Conservation (phyloP, 2,113 vertebrate species). For the Alectura lathami region DNA sequence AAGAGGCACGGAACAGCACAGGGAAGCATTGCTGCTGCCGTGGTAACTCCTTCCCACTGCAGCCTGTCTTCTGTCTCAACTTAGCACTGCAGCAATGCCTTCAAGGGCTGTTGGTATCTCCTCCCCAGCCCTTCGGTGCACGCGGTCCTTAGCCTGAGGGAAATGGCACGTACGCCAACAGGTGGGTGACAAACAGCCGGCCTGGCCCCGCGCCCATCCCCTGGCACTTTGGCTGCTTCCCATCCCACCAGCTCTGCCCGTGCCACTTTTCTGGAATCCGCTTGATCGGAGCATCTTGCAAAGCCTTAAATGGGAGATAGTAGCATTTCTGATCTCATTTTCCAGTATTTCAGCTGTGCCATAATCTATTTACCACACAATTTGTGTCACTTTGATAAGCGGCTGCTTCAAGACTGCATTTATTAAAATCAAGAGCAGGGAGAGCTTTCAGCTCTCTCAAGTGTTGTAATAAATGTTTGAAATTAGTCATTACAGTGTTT, state of each 20-base stretch:
- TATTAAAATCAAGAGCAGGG: conserved; percentile 82
- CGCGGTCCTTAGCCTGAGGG: conserved; percentile 11
- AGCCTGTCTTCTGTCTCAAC: neutral
- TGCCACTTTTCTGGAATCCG: neutral
- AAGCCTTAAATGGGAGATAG: conserved; percentile 69
- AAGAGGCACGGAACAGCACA: neutral
- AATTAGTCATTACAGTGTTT: conserved; percentile 82
- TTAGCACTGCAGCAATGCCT: conserved; percentile 12
- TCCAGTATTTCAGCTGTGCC: conserved; percentile 81
- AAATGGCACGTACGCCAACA: conserved; percentile 25
- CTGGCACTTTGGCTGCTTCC: conserved; percentile 50
- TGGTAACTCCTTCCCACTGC: neutral
- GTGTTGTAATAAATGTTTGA: conserved; percentile 83
- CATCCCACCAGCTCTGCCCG: neutral
- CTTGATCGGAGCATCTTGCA: conserved; percentile 22
- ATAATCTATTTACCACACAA: conserved; percentile 84
- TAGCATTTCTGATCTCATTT: conserved; percentile 82
- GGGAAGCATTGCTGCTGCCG: neutral
- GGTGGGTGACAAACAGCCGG: neutral
- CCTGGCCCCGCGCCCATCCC: neutral
- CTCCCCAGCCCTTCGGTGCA: conserved; percentile 11
- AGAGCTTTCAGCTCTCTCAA: conserved; percentile 80
- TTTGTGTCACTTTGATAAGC: conserved; percentile 86
- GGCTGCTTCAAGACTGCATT: conserved; percentile 80
- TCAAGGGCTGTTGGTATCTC: conserved; percentile 39